Evolutionary conservation across 2,797 vertebrate species (phyloP), one percentile per base, ranked within the genome.

Genomic region (Gymnoscopelus braueri): DNA sequence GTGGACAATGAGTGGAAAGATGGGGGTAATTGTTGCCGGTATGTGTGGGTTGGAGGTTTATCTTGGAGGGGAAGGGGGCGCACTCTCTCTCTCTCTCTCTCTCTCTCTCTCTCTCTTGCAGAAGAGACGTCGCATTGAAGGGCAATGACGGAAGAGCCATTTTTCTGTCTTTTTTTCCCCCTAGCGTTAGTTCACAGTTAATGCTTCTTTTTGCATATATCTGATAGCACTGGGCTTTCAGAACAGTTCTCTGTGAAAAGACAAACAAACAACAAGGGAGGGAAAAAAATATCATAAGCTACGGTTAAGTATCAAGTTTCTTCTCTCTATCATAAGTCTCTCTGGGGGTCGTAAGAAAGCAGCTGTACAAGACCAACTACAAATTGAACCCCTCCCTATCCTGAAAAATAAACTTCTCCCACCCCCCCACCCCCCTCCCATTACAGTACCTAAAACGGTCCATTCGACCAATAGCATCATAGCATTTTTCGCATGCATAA

Each of bases 181-280:
- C 85, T 86, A 87, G 83, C 83, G 71, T 92, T 89, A 93, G 84
- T 92, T 93, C 93, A 93, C 92, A 93, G 92, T 93, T 89, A 93
- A 84, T 93, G 88, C 90, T 93, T 93, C 89, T 91, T 91, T 93
- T 94, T 94, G 94, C 93, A 94, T 94, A 89, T 92, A 91, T 93
- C 87, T 93, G 91, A 93, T 83, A 89, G 90, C 89, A 80, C 89
- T 48, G 88, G 86, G 82, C 90, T 93, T 86, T 93, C 91, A 93
- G 90, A 93, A 91, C 83, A 90, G 87, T 90, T 92, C 87, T 92
- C 88, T 90, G 88, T 91, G 87, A 91, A 92, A 89, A 90, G 84
- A 93, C 83, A 90, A 84, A 82, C 82, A 79, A 83, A 65, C 68
- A 14, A 44, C 39, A 44, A 86, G 61, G 66, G 26, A 3, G 2